Conservation (phyloP, 2,888 invertebrate genomes). For the Emmelina monodactyla region DNA sequence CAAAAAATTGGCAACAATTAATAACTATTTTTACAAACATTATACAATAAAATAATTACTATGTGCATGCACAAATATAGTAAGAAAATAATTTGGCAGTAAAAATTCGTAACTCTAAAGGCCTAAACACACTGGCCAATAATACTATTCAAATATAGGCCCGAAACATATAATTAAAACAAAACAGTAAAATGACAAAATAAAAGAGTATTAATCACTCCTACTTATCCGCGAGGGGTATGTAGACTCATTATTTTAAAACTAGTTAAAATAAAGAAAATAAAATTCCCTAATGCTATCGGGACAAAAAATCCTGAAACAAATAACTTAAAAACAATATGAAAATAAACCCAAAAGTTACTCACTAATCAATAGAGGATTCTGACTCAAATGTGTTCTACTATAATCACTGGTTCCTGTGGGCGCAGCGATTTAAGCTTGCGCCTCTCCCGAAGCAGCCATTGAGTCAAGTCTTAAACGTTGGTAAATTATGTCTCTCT, state of each 20-base stretch:
- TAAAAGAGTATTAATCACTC: slow-evolving; percentile 59
- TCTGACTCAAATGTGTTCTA: slow-evolving; percentile 54
- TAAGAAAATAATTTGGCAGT: slow-evolving; percentile 68
- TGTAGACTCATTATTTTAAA: slow-evolving; percentile 50
- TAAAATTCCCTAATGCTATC: slow-evolving; percentile 66
- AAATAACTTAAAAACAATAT: slow-evolving; percentile 66
- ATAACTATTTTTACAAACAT: slow-evolving; percentile 59
- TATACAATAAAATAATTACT: slow-evolving; percentile 64
- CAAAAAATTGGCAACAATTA: slow-evolving; percentile 64
- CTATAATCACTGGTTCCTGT: slow-evolving; percentile 39
- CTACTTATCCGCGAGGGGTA: slow-evolving; percentile 48
- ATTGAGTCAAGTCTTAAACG: slow-evolving; percentile 37
- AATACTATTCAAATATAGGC: slow-evolving; percentile 64
- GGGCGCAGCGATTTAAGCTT: too few species aligned
- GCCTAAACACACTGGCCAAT: slow-evolving; percentile 61
- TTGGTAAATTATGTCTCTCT: slow-evolving; percentile 46
- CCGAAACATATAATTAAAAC: slow-evolving; percentile 53
- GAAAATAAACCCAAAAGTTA: slow-evolving; percentile 64
- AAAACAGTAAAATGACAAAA: slow-evolving; percentile 60
- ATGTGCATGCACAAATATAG: slow-evolving; percentile 65
- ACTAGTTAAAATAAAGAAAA: slow-evolving; percentile 61
- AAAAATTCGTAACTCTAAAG: slow-evolving; percentile 65
- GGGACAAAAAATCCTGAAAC: slow-evolving; percentile 67
- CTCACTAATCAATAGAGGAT: slow-evolving; percentile 63
- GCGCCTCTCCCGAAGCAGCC: slow-evolving; percentile 31